Evolutionary conservation across 1,140 invertebrate genomes (phyloP).

Genomic region (Drosophila obscura): DNA sequence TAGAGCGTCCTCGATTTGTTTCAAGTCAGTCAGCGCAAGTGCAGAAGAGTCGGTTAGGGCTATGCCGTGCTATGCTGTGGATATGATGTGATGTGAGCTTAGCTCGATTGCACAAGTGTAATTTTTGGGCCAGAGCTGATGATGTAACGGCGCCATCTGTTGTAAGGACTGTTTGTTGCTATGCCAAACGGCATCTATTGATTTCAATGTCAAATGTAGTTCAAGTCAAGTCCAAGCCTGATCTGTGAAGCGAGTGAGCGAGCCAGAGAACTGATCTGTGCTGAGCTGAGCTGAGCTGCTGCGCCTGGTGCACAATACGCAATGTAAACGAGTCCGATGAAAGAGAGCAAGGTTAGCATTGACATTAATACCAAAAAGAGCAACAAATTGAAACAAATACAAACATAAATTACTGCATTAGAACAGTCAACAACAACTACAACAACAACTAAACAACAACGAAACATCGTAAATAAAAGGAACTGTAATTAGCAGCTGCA

Average conservation of each 20-base stretch:
- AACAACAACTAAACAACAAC: conserved; percentile 15
- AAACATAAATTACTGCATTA: conserved; percentile 47
- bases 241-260: too few species aligned
- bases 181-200: background rate
- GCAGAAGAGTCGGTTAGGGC: too few species aligned
- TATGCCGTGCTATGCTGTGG: background rate
- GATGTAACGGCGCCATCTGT: background rate
- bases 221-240: conserved; percentile 23
- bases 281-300: conserved; percentile 1
- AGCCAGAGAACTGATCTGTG: too few species aligned
- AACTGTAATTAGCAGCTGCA: conserved; percentile 81
- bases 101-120: background rate
- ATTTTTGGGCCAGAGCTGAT: background rate
- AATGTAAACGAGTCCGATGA: conserved; percentile 75
- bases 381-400: conserved; percentile 69
- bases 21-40: too few species aligned
- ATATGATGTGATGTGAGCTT: conserved; percentile 1
- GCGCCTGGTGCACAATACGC: conserved; percentile 16
- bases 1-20: conserved; percentile 29
- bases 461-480: conserved; percentile 50
- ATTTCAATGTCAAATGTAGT: conserved; percentile 37
- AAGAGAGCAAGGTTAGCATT: conserved; percentile 80
- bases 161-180: background rate
- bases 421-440: conserved; percentile 38
- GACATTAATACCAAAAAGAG: conserved; percentile 79